A percentile compares a stretch with the other conserved stretches of the same genome.
Conservation (phyloP, 2,113 vertebrate genomes). For the Rhabdomys dilectus region DNA sequence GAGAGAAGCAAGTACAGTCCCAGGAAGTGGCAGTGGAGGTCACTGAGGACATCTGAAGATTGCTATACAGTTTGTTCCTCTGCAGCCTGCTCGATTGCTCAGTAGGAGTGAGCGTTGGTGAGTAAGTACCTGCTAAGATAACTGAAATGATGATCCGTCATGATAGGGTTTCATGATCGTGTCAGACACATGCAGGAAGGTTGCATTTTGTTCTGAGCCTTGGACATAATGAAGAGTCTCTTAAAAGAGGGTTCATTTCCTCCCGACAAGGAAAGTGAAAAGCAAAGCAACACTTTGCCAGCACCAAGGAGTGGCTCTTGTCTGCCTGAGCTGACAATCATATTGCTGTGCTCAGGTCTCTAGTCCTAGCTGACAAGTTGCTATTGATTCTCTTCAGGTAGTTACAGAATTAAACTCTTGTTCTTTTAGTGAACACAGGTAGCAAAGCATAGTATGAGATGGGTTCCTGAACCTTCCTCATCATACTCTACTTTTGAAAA, state of each 20-base stretch:
- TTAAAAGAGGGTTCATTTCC: background rate
- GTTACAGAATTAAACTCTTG: background rate
- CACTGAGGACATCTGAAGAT: accelerated
- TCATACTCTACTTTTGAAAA: conserved; percentile 12
- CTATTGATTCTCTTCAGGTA: background rate
- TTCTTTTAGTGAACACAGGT: conserved; percentile 5
- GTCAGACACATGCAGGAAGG: background rate
- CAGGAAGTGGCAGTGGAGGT: background rate
- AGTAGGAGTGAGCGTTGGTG: accelerated
- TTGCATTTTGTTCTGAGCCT: background rate
- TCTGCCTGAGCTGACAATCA: background rate
- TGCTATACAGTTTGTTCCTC: too few species aligned
- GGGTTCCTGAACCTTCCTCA: background rate
- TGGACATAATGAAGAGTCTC: background rate
- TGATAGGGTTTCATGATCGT: background rate
- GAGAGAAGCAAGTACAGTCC: accelerated
- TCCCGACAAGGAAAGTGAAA: background rate
- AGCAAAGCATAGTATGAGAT: background rate
- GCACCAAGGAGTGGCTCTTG: background rate
- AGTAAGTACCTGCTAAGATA: background rate
- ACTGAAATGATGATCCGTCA: background rate
- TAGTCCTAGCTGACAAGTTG: background rate
- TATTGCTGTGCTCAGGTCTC: background rate
- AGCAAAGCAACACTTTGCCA: background rate
- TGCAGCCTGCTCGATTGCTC: too few species aligned